A percentile compares a stretch with the other conserved stretches of the same genome.
Conservation (phyloP, 2,113 vertebrate species). For the Vidua chalybeata region DNA sequence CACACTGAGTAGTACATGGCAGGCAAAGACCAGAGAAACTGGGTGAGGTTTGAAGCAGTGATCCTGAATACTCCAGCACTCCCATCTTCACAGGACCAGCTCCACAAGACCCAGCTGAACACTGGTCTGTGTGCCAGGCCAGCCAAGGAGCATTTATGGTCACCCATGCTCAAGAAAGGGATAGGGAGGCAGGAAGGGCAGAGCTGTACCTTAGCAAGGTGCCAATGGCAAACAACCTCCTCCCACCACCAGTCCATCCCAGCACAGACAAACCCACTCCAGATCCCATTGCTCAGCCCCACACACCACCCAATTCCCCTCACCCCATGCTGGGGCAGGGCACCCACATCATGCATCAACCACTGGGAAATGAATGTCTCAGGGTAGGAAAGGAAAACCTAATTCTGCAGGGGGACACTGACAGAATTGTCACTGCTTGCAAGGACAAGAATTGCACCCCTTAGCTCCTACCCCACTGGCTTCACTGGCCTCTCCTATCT, state of each 20-base stretch:
- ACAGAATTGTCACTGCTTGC: neutral
- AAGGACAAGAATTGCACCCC: neutral
- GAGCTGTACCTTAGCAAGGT: neutral
- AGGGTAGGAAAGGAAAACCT: neutral
- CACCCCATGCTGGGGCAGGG: neutral
- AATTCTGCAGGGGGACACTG: neutral
- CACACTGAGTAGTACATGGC: fast-evolving
- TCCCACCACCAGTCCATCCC: neutral
- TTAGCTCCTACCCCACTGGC: too few species aligned
- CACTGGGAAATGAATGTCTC: neutral
- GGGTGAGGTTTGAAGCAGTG: neutral
- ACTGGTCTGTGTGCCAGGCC: neutral
- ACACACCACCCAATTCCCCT: neutral
- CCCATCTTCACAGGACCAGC: neutral
- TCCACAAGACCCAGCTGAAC: neutral
- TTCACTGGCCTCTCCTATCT: neutral
- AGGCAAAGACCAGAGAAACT: neutral
- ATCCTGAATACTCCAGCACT: neutral
- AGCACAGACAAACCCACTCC: neutral
- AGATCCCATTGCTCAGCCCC: neutral
- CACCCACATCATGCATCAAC: fast-evolving
- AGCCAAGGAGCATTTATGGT: neutral
- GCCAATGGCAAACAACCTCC: neutral
- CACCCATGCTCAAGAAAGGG: neutral
- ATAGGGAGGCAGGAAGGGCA: neutral